Percentiles rank a stretch among this genome's conserved stretches.
phyloP scores from a whole-genome alignment of 2,113 vertebrate genomes.

The Xiphophorus couchianus region DNA sequence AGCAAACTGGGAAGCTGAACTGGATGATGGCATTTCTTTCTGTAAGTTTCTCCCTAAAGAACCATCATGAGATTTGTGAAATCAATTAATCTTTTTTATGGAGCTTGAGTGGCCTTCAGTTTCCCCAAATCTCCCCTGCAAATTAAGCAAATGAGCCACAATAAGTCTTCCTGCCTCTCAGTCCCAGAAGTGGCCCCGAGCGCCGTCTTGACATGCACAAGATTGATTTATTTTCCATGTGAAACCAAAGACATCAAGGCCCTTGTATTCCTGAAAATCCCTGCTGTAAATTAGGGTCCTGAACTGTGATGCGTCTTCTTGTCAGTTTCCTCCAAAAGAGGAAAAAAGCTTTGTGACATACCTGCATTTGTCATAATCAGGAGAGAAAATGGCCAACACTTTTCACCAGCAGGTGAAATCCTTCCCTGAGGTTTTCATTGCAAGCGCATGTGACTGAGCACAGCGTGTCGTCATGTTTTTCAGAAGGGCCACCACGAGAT shows the following conservation, averaged over 20 bases:
- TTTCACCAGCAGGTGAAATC: background rate
- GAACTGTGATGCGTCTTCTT: conserved; percentile 43
- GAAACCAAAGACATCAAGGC: conserved; percentile 29
- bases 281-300: conserved; percentile 44
- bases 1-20: conserved; percentile 25
- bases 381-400: conserved; percentile 6
- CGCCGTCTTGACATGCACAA: conserved; percentile 39
- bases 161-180: conserved; percentile 55
- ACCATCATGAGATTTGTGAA: conserved; percentile 91
- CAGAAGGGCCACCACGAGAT: conserved; percentile 99
- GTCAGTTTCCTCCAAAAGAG: conserved; percentile 42
- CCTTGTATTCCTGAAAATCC: conserved; percentile 24
- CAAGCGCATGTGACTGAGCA: background rate
- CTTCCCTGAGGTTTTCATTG: background rate
- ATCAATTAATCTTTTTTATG: conserved; percentile 72
- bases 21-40: conserved; percentile 24
- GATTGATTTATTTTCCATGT: conserved; percentile 56
- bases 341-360: conserved; percentile 14
- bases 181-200: conserved; percentile 52
- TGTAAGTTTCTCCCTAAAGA: conserved; percentile 80
- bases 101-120: conserved; percentile 48
- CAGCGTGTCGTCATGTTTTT: conserved; percentile 35
- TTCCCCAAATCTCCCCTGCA: conserved; percentile 56
- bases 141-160: conserved; percentile 62
- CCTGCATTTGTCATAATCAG: conserved; percentile 21